Conservation (phyloP, 2,888 invertebrate genomes). For the Epinotia brunnichana region DNA sequence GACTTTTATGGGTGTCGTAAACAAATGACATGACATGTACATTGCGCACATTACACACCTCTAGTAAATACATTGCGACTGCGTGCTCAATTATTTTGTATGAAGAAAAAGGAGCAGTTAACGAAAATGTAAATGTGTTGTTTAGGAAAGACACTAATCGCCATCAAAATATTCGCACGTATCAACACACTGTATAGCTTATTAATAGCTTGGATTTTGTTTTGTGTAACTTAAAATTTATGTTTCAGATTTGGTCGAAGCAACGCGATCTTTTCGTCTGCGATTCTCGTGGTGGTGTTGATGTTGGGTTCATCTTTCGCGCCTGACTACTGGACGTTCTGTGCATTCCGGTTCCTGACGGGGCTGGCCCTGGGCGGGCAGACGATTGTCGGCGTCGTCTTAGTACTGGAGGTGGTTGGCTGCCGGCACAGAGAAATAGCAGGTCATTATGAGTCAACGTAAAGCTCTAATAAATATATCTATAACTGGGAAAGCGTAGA, state of each 20-base stretch:
- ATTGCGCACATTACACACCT: too few relatives aligned
- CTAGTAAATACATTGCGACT: too few relatives aligned
- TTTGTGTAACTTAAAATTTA: not conserved
- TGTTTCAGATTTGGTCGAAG: conserved; percentile 67
- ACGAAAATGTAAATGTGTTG: too few relatives aligned
- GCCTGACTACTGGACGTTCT: conserved; percentile 82
- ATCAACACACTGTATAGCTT: too few relatives aligned
- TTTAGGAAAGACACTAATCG: too few relatives aligned
- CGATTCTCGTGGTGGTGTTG: conserved; percentile 85
- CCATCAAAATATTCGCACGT: too few relatives aligned
- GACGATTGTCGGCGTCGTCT: conserved; percentile 80
- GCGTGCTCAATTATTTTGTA: too few relatives aligned
- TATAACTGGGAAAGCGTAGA: too few relatives aligned
- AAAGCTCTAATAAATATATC: too few relatives aligned
- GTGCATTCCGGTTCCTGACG: conserved; percentile 85
- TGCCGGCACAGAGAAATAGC: conserved; percentile 68
- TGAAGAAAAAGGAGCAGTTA: too few relatives aligned
- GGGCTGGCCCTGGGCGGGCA: conserved; percentile 90
- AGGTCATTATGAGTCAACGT: not conserved
- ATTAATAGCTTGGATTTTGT: not conserved
- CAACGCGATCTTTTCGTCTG: conserved; percentile 85
- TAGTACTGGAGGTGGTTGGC: conserved; percentile 85
- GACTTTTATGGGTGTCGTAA: too few relatives aligned
- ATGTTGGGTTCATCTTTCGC: conserved; percentile 87
- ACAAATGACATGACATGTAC: too few relatives aligned